Conservation (phyloP, 2,888 invertebrate genomes). For the Drosophila suboccidentalis region DNA sequence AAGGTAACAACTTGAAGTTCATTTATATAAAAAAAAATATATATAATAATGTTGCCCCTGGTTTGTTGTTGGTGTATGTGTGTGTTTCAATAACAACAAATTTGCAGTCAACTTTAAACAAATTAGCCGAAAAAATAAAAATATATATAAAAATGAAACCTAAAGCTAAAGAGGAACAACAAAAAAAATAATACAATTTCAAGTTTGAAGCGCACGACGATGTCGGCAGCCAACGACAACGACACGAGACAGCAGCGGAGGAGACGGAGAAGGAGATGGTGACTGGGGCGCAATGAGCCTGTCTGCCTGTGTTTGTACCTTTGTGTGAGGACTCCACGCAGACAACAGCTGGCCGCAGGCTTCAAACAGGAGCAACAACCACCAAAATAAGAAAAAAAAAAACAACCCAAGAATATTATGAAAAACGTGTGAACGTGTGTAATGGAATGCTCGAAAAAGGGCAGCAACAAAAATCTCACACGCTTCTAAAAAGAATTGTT, state of each 20-base stretch:
- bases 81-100: slow-evolving; percentile 64
- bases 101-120: slow-evolving; percentile 71
- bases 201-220: slow-evolving; percentile 59
- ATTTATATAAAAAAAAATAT: slow-evolving; percentile 41
- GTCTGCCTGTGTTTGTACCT: slow-evolving; percentile 9
- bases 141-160: slow-evolving; percentile 24
- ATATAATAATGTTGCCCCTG: slow-evolving; percentile 60
- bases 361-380: slow-evolving; percentile 68
- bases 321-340: slow-evolving; percentile 40
- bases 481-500: slow-evolving; percentile 24
- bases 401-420: slow-evolving; percentile 40
- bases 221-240: slow-evolving; percentile 56
- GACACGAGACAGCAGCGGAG: slow-evolving; percentile 40
- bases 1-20: slow-evolving; percentile 59
- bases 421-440: slow-evolving; percentile 67
- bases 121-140: slow-evolving; percentile 60
- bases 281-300: slow-evolving; percentile 26
- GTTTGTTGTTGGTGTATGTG: slow-evolving; percentile 31
- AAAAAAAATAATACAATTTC: slow-evolving; percentile 65
- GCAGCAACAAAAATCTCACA: slow-evolving; percentile 56
- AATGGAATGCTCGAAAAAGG: slow-evolving; percentile 61
- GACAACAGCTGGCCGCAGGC: slow-evolving; percentile 73
- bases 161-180: slow-evolving; percentile 47
- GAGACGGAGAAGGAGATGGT: slow-evolving; percentile 3
- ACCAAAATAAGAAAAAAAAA: slow-evolving; percentile 52